Percentiles rank a stretch among this genome's conserved stretches.
Evolutionary conservation across 2,888 invertebrate species (phyloP).

Genomic region (Macropis europaea): DNA sequence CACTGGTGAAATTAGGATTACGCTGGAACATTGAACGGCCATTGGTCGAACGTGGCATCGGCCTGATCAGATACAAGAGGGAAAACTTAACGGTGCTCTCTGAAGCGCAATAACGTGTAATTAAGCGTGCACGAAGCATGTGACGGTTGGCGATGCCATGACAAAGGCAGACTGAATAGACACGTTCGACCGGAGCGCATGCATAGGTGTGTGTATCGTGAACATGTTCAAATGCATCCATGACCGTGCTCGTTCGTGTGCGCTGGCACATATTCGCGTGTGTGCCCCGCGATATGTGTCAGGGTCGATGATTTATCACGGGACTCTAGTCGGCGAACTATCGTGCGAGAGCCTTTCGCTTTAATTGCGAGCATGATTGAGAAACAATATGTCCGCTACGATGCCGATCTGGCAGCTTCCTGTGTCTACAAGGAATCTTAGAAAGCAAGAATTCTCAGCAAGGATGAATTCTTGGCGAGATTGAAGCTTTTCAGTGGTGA

Average conservation of each 20-base stretch:
- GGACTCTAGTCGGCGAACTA: conserved; percentile 28
- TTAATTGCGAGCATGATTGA: conserved; percentile 37
- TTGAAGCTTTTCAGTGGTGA: no score
- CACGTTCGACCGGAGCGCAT: conserved; percentile 24
- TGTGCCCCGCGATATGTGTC: conserved; percentile 43
- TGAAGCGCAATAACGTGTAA: conserved; percentile 46
- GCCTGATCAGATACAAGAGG: background rate
- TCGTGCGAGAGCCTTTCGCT: conserved; percentile 29
- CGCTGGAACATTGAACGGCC: background rate
- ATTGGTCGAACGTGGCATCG: background rate
- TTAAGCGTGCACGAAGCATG: conserved; percentile 47
- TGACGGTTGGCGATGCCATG: conserved; percentile 28
- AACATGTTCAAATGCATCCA: conserved; percentile 22
- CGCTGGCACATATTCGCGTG: conserved; percentile 42
- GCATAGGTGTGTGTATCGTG: background rate
- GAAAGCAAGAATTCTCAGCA: no score
- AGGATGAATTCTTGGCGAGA: no score
- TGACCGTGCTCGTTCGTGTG: conserved; percentile 39
- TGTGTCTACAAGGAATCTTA: no score
- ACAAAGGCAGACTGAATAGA: conserved; percentile 42
- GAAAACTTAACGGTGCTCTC: conserved; percentile 38
- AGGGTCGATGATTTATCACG: conserved; percentile 55
- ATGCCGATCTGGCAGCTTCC: background rate
- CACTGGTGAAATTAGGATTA: conserved; percentile 19
- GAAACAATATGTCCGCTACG: conserved; percentile 18